Evolutionary conservation across 2,797 vertebrate genomes (phyloP), one percentile per base, ranked within the genome.

Genomic region (Buceros bicornis): DNA sequence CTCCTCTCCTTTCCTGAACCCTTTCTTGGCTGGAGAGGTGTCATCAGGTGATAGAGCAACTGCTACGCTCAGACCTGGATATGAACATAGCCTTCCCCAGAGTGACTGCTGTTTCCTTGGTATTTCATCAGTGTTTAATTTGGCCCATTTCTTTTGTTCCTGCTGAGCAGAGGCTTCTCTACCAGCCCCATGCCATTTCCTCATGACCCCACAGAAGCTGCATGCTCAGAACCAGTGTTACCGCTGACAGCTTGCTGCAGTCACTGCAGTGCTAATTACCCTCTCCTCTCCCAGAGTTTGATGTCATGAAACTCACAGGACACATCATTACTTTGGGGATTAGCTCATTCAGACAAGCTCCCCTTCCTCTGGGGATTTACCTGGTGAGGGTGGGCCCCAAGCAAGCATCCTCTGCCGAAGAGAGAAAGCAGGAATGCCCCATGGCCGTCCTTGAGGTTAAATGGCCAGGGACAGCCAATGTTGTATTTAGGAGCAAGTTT

Each of bases 231-330:
- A 51, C n/a, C 72, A 76, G 80, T 4, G 0, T 83, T 95, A 73
- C 65, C 6, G 26, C 79, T 88, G 85, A 88, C 2, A 4, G 51
- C 85, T 90, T 71, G 40, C 74, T 91, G 50, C 61, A 92, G 42
- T 82, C 84, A 71, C 76, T n/a, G 73, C 87, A 54, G 51, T 4
- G 4, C 19, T 96, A 96, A 95, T 97, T 95, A 94, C 60, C 25
- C 56, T 53, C 61, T 96, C 57, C 71, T 82, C 58, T 95, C 92
- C 92, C 94, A 88, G 79, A 6, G 69, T 94, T 89, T 96, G 95
- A 96, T 95, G 96, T 86, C 92, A 90, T 70, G 95, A 95, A 88
- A 69, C 87, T 96, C 89, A 42, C 17, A 82, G 92, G 65, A 90
- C 0, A 35, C 93, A 93, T 94, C 89, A 86, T 90, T 84, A n/a